Evolutionary conservation across 53 echinoderm and acorn worm species (phyloP).

Genomic region (Actinopyga echinites): DNA sequence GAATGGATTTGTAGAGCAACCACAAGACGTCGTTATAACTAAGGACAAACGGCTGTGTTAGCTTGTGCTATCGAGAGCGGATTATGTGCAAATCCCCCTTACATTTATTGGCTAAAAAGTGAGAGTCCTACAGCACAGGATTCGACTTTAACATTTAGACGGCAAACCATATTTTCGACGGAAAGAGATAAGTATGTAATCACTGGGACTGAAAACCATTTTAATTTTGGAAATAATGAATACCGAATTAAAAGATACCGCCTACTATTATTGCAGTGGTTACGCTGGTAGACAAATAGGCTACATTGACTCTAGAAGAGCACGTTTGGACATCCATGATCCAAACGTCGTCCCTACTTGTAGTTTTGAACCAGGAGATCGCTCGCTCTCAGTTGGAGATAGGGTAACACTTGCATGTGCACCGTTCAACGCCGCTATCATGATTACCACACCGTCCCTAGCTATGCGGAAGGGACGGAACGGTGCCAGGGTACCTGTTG

Average conservation of each 20-base stretch:
- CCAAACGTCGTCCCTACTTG: neutral
- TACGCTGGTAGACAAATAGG: neutral
- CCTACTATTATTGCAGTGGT: constrained; percentile 15
- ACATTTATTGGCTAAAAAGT: neutral
- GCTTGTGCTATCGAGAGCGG: neutral
- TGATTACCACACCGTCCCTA: neutral
- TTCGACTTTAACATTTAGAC: neutral
- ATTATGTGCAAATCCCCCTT: neutral
- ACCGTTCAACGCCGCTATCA: neutral
- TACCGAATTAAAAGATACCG: neutral
- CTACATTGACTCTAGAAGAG: neutral
- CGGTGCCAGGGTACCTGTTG: neutral
- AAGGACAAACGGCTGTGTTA: neutral
- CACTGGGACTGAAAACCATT: neutral
- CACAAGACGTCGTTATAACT: neutral
- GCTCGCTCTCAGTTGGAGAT: neutral
- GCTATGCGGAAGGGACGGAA: constrained; percentile 20
- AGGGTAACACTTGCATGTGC: neutral
- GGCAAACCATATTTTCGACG: neutral
- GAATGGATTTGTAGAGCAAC: neutral
- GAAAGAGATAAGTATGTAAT: neutral
- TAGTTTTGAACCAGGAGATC: neutral
- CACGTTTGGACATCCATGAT: constrained; percentile 2
- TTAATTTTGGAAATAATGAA: neutral
- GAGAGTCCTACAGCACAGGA: neutral